Percentiles rank a stretch among this genome's conserved stretches.
Evolutionary conservation across 2,113 vertebrate species (phyloP).

Genomic region (Hucho hucho): DNA sequence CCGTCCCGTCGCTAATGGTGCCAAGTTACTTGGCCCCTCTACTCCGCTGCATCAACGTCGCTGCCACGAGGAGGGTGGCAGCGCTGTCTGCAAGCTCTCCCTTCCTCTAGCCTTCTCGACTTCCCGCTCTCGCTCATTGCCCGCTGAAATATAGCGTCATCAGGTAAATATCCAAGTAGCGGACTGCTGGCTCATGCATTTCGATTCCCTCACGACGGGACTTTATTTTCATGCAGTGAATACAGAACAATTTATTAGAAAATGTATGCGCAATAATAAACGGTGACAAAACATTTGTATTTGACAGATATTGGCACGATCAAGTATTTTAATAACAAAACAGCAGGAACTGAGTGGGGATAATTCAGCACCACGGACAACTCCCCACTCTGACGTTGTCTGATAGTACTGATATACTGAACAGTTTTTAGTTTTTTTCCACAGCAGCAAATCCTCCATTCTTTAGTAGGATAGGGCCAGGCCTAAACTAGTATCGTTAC

Average conservation of each 20-base stretch:
- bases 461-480: too few species aligned
- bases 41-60: constrained; percentile 50
- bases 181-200: constrained; percentile 20
- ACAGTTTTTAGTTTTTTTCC: too few species aligned
- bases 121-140: constrained; percentile 18
- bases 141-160: constrained; percentile 29
- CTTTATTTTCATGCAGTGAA: constrained; percentile 7
- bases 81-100: constrained; percentile 53
- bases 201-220: not conserved
- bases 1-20: constrained; percentile 21
- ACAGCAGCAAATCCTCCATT: too few species aligned
- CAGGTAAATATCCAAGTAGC: constrained; percentile 26
- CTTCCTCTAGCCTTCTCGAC: constrained; percentile 29
- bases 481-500: too few species aligned
- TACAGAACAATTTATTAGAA: not conserved
- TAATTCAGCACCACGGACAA: constrained; percentile 67
- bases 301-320: not conserved
- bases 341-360: not conserved
- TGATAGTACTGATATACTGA: too few species aligned
- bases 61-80: constrained; percentile 49
- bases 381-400: not conserved
- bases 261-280: not conserved
- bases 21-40: constrained; percentile 25
- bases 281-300: not conserved
- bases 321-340: not conserved